Evolutionary conservation across 2,797 vertebrate species (phyloP).

Genomic region (Poliocrania exsul): DNA sequence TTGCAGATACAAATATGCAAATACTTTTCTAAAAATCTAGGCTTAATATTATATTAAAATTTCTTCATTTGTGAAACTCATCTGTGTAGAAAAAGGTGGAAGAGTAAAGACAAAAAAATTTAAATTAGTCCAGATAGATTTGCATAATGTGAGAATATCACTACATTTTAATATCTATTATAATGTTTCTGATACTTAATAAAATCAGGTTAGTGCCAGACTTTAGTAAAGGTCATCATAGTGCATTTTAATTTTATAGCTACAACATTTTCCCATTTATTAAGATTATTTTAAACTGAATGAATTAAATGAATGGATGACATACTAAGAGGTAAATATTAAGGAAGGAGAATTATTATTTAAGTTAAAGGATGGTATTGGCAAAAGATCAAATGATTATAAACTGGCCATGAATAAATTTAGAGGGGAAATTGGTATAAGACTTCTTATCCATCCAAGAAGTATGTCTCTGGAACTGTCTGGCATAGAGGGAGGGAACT

Average conservation of each 20-base stretch:
- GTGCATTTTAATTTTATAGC: slow-evolving; percentile 47
- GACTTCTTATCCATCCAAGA: background rate
- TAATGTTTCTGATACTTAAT: slow-evolving; percentile 57
- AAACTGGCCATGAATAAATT: slow-evolving; percentile 29
- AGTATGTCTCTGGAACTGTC: background rate
- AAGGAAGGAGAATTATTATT: slow-evolving; percentile 27
- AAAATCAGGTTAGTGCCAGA: slow-evolving; percentile 31
- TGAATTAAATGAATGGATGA: slow-evolving; percentile 28
- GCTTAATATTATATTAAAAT: background rate
- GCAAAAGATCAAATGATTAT: slow-evolving; percentile 51
- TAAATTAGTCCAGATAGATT: background rate
- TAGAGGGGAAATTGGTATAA: background rate
- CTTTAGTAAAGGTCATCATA: slow-evolving; percentile 49
- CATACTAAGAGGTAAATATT: slow-evolving; percentile 46
- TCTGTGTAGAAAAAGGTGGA: background rate
- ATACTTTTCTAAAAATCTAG: background rate
- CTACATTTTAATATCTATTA: slow-evolving; percentile 46
- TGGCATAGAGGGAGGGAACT: background rate
- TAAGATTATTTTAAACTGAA: slow-evolving; percentile 47
- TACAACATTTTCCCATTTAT: slow-evolving; percentile 53
- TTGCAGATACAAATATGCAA: background rate
- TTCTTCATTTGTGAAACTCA: slow-evolving; percentile 2
- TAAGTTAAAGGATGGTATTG: slow-evolving; percentile 30
- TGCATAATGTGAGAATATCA: slow-evolving; percentile 20
- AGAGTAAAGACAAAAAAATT: slow-evolving; percentile 1